phyloP scores from a whole-genome alignment of 1,140 invertebrate species.

The Bombus waltoni region DNA sequence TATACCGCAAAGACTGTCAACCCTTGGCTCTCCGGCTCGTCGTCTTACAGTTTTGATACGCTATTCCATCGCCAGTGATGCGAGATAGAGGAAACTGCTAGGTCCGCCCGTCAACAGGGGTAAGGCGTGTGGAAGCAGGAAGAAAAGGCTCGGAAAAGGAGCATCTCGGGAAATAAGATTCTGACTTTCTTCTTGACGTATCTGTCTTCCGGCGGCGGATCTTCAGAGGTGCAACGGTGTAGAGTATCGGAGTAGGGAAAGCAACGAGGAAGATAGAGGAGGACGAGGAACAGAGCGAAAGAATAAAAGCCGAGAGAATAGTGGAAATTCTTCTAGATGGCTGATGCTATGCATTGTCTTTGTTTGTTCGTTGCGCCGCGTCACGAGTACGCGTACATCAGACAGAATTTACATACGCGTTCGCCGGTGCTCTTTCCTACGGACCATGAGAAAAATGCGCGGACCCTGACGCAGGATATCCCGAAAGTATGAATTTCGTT shows the following conservation, averaged over 20 bases:
- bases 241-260: slow-evolving; percentile 5
- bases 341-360: slow-evolving; percentile 68
- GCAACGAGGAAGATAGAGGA: not conserved
- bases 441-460: not conserved
- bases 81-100: slow-evolving; percentile 23
- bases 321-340: slow-evolving; percentile 59
- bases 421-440: not conserved
- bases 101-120: not conserved
- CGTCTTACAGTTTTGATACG: slow-evolving; percentile 68
- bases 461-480: not conserved
- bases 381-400: slow-evolving; percentile 5
- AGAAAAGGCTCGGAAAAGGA: slow-evolving; percentile 58
- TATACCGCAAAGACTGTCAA: slow-evolving; percentile 54
- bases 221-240: slow-evolving; percentile 52
- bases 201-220: slow-evolving; percentile 58
- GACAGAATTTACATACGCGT: slow-evolving; percentile 59
- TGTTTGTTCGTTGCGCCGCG: slow-evolving; percentile 54
- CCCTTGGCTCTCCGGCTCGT: slow-evolving; percentile 31
- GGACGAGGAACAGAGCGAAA: not conserved
- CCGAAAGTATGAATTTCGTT: not conserved
- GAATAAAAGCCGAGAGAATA: slow-evolving; percentile 59
- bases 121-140: not conserved
- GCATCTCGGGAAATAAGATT: slow-evolving; percentile 74
- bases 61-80: slow-evolving; percentile 61
- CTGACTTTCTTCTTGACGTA: slow-evolving; percentile 73